Evolutionary conservation across 2,888 invertebrate genomes (phyloP).

Genomic region (Stenolophus ochropezus): DNA sequence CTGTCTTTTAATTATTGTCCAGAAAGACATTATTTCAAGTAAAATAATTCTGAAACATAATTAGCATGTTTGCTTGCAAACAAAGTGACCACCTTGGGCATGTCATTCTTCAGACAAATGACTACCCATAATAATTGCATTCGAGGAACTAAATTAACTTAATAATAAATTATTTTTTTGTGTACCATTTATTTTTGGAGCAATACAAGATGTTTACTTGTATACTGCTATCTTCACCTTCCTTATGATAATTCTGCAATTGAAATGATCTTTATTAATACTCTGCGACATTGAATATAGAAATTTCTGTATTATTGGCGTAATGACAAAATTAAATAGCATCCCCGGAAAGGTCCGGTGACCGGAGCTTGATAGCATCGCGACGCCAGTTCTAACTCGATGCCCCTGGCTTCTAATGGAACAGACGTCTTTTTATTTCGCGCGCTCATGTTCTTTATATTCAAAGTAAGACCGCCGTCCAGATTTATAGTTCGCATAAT

Average conservation of each 20-base stretch:
- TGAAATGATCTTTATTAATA: no score
- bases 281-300: no score
- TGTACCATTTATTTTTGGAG: no score
- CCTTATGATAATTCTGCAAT: no score
- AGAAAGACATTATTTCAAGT: not conserved
- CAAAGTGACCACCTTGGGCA: not conserved
- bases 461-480: constrained; percentile 66
- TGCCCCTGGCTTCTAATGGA: constrained; percentile 64
- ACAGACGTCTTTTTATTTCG: constrained; percentile 68
- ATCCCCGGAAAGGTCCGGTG: not conserved
- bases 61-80: not conserved
- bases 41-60: not conserved
- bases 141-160: not conserved
- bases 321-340: not conserved
- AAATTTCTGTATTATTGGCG: no score
- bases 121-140: not conserved
- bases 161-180: not conserved
- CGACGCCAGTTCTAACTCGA: not conserved
- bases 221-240: no score
- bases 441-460: constrained; percentile 66
- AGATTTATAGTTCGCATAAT: constrained; percentile 68
- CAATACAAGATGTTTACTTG: no score
- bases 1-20: not conserved
- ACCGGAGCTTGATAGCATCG: not conserved
- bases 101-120: not conserved